Conservation (phyloP, 2,113 vertebrate genomes). For the Carassius carassius region DNA sequence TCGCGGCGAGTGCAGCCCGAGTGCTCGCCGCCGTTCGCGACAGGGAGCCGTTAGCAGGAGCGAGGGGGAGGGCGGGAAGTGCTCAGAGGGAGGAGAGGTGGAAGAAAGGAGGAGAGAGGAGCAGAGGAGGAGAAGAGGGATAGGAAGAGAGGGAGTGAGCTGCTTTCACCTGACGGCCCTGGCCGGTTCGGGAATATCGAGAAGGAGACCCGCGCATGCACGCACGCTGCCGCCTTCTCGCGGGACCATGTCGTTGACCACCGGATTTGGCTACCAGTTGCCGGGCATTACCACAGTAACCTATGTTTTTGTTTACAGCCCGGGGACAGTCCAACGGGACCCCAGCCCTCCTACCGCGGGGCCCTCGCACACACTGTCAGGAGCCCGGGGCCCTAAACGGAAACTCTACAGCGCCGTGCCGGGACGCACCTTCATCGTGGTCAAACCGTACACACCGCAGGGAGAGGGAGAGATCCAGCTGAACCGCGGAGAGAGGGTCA, state of each 20-base stretch:
- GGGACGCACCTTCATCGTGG: conserved; percentile 92
- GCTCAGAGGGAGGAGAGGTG: conserved; percentile 40
- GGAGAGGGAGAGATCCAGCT: conserved; percentile 94
- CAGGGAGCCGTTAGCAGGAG: conserved; percentile 54
- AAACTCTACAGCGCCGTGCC: conserved; percentile 97
- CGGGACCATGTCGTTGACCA: conserved; percentile 76
- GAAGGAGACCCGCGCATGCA: conserved; percentile 36
- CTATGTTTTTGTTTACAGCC: conserved; percentile 98
- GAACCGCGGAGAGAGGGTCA: conserved; percentile 92
- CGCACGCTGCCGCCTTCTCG: conserved; percentile 33
- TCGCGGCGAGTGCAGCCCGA: conserved; percentile 48
- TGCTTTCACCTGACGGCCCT: conserved; percentile 44
- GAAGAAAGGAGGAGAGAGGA: conserved; percentile 43
- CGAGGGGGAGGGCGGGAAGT: conserved; percentile 38
- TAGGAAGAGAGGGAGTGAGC: conserved; percentile 46
- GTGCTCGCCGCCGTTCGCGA: conserved; percentile 42
- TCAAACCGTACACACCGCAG: conserved; percentile 90
- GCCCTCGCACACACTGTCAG: conserved; percentile 74
- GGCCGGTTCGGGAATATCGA: conserved; percentile 50
- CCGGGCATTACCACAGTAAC: conserved; percentile 91
- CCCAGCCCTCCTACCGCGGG: conserved; percentile 78
- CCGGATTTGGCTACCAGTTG: conserved; percentile 82
- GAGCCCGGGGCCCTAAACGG: conserved; percentile 86
- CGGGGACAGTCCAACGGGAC: conserved; percentile 80
- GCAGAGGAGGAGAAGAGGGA: conserved; percentile 38